Percentiles rank a stretch among this genome's conserved stretches.
Evolutionary conservation across 30 jellyfish, hydroid and myxozoan species (phyloP).

Genomic region (Cassiopea xamachana): DNA sequence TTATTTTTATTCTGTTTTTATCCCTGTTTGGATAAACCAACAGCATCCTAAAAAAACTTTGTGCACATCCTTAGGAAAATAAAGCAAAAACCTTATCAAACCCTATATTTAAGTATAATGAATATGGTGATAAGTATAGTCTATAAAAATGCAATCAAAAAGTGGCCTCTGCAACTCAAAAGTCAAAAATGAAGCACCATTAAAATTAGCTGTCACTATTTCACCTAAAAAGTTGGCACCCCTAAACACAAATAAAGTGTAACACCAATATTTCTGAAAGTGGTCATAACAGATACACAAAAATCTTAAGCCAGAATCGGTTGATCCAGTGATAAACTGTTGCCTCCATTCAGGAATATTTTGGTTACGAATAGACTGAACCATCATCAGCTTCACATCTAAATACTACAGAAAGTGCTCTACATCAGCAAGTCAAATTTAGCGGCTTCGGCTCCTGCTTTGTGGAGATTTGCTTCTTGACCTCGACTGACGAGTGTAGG

Average conservation of each 20-base stretch:
- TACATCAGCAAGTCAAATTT: not conserved
- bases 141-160: no score
- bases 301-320: not conserved
- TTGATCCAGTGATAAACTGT: not conserved
- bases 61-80: no score
- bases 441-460: slow-evolving; percentile 52
- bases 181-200: no score
- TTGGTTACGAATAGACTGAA: not conserved
- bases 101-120: no score
- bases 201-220: no score
- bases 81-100: no score
- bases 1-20: no score
- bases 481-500: slow-evolving; percentile 71
- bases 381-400: not conserved
- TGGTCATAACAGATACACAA: not conserved
- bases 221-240: no score
- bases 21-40: no score
- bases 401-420: not conserved
- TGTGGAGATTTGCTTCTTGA: slow-evolving; percentile 72
- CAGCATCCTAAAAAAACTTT: no score
- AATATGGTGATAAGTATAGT: no score
- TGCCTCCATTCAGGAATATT: not conserved
- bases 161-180: no score
- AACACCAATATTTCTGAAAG: not conserved
- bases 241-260: not conserved